Base-by-base conservation (phyloP, 2,113 vertebrate genomes). In the Chaenogobius annularis region DNA sequence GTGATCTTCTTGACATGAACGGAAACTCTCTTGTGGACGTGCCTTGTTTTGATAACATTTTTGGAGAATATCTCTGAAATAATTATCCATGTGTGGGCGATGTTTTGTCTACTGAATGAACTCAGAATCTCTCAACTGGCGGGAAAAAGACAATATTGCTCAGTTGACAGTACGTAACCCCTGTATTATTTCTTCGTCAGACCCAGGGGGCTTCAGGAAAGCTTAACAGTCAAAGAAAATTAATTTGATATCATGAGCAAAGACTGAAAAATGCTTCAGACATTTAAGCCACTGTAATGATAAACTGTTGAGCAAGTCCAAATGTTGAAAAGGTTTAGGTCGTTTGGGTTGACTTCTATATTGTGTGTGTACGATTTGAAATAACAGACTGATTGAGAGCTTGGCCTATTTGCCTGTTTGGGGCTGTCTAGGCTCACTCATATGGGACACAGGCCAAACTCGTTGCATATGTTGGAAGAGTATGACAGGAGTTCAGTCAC, bases 391-490 rank as follows among this genome's bases (percentile, higher is more conserved):
- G 76, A 81, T 84, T 88, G 73, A 68, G 71, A 69, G 3, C 84
- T 89, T 67, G 85, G 83, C 72, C 78, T 75, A 82, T 88, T 84
- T 83, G 85, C 89, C 84, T 89, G 86, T 89, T 89, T 81, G 82
- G 88, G 75, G 83, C 85, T 80, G 85, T 87, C 87, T 87, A 87
- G 87, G 81, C 85, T 84, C 82, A 82, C 77, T 91, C 83, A 83
- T 89, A 86, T 87, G 90, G 88, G 88, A 88, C 82, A 61, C 75
- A 37, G 72, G 88, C 89, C 89, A 91, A 92, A 92, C 87, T 89
- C 85, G 85, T 87, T 90, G 90, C 90, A 91, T 87, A 92, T 89
- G 91, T 88, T 92, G 88, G 88, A 88, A 90, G 84, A 79, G 85
- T 84, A 85, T 85, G 88, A 90, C 89, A 90, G 85, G 89, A 87